Evolutionary conservation across 2,888 invertebrate species (phyloP), one percentile per base, ranked within the genome.

Genomic region (Leptothorax acervorum): DNA sequence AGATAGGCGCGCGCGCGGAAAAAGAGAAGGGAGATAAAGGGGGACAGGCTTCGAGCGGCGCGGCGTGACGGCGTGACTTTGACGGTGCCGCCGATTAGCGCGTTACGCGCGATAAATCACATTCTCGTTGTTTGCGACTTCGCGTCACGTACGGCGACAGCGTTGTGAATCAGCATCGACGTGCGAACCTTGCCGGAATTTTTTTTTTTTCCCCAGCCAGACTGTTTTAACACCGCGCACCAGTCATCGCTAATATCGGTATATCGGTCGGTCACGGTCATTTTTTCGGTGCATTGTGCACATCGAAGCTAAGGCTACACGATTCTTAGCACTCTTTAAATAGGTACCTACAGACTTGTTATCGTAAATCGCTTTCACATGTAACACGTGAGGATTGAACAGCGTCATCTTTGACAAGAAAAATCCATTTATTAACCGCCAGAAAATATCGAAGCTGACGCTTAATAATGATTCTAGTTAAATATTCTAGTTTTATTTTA

Each of bases 31-130:
- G 70, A 48, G 81, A 83, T 62, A 78, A 83, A 76, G 76, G 35
- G 53, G 42, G 35, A 62, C 35, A 76, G 8, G 39, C 53, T 31
- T 18, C 23, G 76, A 39, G 68, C 68, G 39, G 42, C 35, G 35
- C 68, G 39, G 42, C 62, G 62, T 35, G 74, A 53, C 63, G 82
- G 53, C 42, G 42, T 73, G 42, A 63, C 74, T 81, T 81, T 81
- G 81, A 62, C 62, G 51, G 51, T 51, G 74, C 35, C 55, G 75
- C 75, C 75, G 82, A 82, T 82, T 82, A 82, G 82, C 82, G 82
- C 45, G 75, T 75, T 68, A 74, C 81, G 85, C 83, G 65, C 82
- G 65, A 76, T 81, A 82, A 48, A 81, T 55, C 68, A 53, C 75
- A 78, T 68, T 83, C 79, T 66, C 57, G 57, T 83, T 78, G 51